Evolutionary conservation across 2,888 invertebrate genomes (phyloP), one percentile per base, ranked within the genome.

Genomic region (Philereme vetulata): DNA sequence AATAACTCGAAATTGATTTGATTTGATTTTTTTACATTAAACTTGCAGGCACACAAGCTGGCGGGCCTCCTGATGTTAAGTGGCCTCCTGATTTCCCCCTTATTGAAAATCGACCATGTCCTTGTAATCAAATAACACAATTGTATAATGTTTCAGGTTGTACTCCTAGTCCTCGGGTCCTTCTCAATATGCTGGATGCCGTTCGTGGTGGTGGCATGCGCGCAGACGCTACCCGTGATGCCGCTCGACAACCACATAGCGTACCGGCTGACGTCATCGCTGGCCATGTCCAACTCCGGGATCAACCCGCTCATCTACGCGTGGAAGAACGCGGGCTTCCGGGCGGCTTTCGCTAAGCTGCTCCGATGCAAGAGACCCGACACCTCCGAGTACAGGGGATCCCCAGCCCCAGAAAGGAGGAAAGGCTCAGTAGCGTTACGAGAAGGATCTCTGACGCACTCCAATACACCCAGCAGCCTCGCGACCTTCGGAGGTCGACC

Each of bases 121-220:
- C 21, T 21, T 21, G 21, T 21, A 21, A 1, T 2, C 21, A 21
- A 46, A 5, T 34, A 45, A 21, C 32, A 50, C n/a, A 44, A 43
- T 40, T 4, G 4, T 36, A 32, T 65, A 7, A 50, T 34, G 21
- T 92, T 90, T 32, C 93, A 96, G 96, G 95, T 96, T 63, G 96
- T 96, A 60, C 90, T 96, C 9, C 88, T 96, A 67, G 95, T 96
- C 21, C 92, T 96, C 76, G 96, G 96, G 33, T 96, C 96, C 65
- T 97, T 96, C 79, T 95, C 96, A 0, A 88, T 96, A 64, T 96
- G 96, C 80, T 97, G 96, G 96, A 92, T 96, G 76, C 96, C 96
- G 10, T 96, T 95, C 82, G 94, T 96, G 72, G 93, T 95, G 51
- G 94, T 96, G 54, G 94, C 94, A 4, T 94, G 94, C 70, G 93